Percentiles rank a stretch among this genome's conserved stretches.
phyloP scores from a whole-genome alignment of 2,113 vertebrate genomes.

The Rhinichthys klamathensis region DNA sequence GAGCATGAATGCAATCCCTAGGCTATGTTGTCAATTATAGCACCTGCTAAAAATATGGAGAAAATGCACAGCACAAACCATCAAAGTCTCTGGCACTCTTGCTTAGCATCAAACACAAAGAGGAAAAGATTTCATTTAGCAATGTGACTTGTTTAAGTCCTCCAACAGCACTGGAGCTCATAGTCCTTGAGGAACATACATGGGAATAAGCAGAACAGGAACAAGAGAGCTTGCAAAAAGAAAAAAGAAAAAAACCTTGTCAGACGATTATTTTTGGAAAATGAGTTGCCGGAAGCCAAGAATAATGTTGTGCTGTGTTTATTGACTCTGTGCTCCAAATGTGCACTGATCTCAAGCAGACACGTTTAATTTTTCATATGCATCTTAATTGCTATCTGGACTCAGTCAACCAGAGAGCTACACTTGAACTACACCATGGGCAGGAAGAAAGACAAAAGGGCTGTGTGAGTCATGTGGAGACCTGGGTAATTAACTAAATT shows the following conservation, averaged over 20 bases:
- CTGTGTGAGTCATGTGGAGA: conserved; percentile 7
- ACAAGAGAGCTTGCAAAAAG: not conserved
- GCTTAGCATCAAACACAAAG: conserved; percentile 1
- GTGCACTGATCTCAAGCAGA: conserved; percentile 56
- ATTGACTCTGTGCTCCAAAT: conserved; percentile 43
- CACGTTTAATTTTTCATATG: conserved; percentile 60
- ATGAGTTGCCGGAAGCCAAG: conserved; percentile 56
- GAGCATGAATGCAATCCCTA: not conserved
- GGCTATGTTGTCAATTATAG: conserved; percentile 2
- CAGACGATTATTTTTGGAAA: conserved; percentile 63
- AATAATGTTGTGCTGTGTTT: conserved; percentile 54
- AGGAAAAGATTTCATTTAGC: not conserved
- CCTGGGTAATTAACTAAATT: conserved; percentile 56
- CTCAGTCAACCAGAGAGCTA: conserved; percentile 55
- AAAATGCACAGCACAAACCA: not conserved
- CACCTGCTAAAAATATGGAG: not conserved
- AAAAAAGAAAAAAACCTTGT: not conserved
- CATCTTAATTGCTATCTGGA: conserved; percentile 67
- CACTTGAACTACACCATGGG: too few species aligned
- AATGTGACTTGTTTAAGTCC: not conserved
- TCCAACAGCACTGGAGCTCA: not conserved
- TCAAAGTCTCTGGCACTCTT: not conserved
- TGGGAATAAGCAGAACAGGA: conserved; percentile 10
- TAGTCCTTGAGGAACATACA: not conserved
- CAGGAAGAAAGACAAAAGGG: conserved; percentile 17